A percentile compares a stretch with the other conserved stretches of the same genome.
Conservation (phyloP, 2,797 vertebrate genomes). For the Myotis planiceps region DNA sequence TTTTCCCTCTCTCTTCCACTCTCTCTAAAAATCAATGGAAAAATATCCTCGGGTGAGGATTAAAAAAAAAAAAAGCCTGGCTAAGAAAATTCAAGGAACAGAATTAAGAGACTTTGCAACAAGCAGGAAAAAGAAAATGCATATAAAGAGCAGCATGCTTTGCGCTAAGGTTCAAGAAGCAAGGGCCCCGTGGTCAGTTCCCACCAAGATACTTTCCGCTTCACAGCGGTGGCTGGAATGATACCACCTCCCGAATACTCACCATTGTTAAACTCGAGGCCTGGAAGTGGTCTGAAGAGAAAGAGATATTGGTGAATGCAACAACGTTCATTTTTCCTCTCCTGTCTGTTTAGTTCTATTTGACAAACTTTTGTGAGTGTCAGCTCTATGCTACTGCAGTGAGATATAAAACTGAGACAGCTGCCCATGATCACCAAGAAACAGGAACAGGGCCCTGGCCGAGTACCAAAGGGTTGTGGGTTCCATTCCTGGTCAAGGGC, state of each 20-base stretch:
- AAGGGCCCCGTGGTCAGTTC: not conserved
- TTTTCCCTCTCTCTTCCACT: no score
- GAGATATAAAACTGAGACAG: not conserved
- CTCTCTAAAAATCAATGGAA: no score
- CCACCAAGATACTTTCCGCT: fast-evolving
- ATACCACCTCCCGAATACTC: conserved; percentile 11
- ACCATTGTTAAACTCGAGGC: conserved; percentile 74
- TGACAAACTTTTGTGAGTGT: not conserved
- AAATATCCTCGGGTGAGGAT: not conserved
- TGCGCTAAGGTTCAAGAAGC: not conserved
- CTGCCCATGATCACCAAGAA: not conserved
- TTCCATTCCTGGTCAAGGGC: no score
- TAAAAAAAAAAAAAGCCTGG: not conserved
- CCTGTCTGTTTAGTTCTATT: not conserved
- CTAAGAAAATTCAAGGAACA: not conserved
- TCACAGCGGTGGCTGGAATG: fast-evolving
- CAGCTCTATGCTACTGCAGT: not conserved
- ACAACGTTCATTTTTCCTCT: not conserved
- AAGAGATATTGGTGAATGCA: not conserved
- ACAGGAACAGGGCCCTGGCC: not conserved
- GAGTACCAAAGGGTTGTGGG: no score
- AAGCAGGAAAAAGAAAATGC: not conserved
- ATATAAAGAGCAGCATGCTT: not conserved
- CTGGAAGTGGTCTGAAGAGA: conserved; percentile 74
- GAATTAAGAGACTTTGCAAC: not conserved